Percentiles rank a stretch among this genome's conserved stretches.
phyloP scores from a whole-genome alignment of 2,113 vertebrate species.

The Gulo gulo region DNA sequence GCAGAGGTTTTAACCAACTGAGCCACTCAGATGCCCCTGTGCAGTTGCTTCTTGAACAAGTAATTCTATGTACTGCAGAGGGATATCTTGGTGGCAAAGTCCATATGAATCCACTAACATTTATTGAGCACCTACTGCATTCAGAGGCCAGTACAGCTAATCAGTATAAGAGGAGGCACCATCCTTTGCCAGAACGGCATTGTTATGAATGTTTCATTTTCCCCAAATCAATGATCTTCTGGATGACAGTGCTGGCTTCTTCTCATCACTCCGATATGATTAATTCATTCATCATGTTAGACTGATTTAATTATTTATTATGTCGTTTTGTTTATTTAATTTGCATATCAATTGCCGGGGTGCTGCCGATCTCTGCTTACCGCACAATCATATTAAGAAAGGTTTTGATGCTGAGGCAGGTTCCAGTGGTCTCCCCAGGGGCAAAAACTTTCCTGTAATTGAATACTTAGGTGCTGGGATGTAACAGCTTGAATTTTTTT shows the following conservation, averaged over 20 bases:
- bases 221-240: slow-evolving; percentile 60
- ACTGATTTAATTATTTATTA: slow-evolving; percentile 78
- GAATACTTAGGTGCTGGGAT: slow-evolving; percentile 57
- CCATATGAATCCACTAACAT: not conserved
- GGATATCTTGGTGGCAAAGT: not conserved
- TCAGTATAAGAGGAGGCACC: not conserved
- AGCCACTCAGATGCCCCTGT: not conserved
- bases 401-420: slow-evolving; percentile 30
- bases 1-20: too few relatives aligned
- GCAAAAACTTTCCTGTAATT: slow-evolving; percentile 51
- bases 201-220: slow-evolving; percentile 49
- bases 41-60: not conserved
- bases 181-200: not conserved
- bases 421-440: slow-evolving; percentile 37
- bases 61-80: not conserved
- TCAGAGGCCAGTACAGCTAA: not conserved
- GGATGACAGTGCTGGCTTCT: slow-evolving; percentile 55
- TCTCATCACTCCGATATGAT: slow-evolving; percentile 69
- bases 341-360: slow-evolving; percentile 72
- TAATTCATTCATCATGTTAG: slow-evolving; percentile 78
- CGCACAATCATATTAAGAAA: slow-evolving; percentile 57
- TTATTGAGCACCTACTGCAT: not conserved
- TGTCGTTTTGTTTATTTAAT: slow-evolving; percentile 74
- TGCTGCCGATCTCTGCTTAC: slow-evolving; percentile 46
- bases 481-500: not conserved